A percentile compares a stretch with the other conserved stretches of the same genome.
Conservation (phyloP, 1,140 invertebrate genomes). For the Oncopeltus fasciatus region DNA sequence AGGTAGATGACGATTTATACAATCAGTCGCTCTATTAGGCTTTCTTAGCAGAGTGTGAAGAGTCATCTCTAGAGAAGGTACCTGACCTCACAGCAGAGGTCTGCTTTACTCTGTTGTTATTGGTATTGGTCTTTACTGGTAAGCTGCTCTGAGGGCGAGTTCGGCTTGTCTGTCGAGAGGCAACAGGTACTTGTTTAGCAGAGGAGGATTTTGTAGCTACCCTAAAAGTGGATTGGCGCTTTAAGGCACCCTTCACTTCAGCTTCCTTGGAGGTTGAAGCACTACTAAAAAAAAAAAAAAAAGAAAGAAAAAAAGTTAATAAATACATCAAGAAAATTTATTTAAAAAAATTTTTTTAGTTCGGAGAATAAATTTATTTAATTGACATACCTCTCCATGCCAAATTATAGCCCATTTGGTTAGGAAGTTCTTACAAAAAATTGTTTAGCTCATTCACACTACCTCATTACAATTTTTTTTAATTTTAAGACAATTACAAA, state of each 20-base stretch:
- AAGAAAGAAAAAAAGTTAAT: background rate
- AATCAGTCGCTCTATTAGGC: background rate
- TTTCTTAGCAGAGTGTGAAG: background rate
- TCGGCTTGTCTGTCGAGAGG: background rate
- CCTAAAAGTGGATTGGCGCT: slow-evolving; percentile 19
- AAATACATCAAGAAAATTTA: background rate
- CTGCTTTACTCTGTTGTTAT: background rate
- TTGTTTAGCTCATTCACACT: no score
- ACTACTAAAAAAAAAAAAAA: background rate
- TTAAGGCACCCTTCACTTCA: slow-evolving; percentile 9
- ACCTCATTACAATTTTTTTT: no score
- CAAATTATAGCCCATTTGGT: no score
- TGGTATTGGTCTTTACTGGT: background rate
- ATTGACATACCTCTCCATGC: no score
- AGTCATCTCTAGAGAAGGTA: background rate
- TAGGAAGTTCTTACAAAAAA: no score
- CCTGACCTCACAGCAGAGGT: background rate
- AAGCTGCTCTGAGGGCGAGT: background rate
- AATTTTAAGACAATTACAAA: no score
- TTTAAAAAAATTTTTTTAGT: background rate
- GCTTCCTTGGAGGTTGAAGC: background rate
- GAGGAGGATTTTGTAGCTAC: slow-evolving; percentile 18
- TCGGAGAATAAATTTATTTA: no score
- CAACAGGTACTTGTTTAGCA: background rate
- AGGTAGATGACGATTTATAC: background rate